Base-by-base conservation (phyloP, 2,797 vertebrate genomes). In the Neomorphus geoffroyi region DNA sequence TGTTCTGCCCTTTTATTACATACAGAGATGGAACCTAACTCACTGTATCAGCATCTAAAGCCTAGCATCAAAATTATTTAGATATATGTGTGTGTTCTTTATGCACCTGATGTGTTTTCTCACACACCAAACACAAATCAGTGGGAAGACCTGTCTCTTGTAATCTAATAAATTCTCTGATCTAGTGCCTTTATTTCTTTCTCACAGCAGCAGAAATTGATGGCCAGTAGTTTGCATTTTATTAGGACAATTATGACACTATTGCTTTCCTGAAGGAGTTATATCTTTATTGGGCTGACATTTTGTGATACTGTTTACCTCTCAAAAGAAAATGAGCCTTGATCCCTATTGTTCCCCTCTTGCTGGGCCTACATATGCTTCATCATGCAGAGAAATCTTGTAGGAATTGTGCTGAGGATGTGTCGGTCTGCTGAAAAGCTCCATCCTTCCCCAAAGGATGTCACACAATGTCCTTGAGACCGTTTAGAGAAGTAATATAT, bases 51-150 rank as follows among this genome's bases (percentile, higher is more conserved):
- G 86, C 80, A 84, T 28, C 66, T 54, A 80, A 92, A 91, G 50
- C 9, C 50, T 54, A 51, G 64, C 57, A 80, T 3, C 3, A 7
- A 81, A 88, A 71, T 86, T 80, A 96, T 92, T 94, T 82, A 96
- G 71, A 89, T 32, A 54, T 65, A 48, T 0, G 9, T 64, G 45
- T 79, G 45, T 71, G 41, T 70, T 84, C 64, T 90, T 90, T 75
- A 94, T 37, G 56, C 58, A 79, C 46, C 90, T 86, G 81, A 48
- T 80, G 95, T 94, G 93, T 96, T 94, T 93, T 60, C 48, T 37
- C 28, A 93, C 75, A 96, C 17, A 75, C 77, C 74, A 95, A 91
- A 90, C 71, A 96, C 82, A 97, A 96, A 96, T 96, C 94, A 93
- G 32, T 18, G 41, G 14, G 71, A 88, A 92, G 65, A 74, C 45